These are phyloP conservation scores for Gadopsis bispinosus DNA, from an alignment of 2,797 vertebrate species.

Conservation along the genomic window DNA sequence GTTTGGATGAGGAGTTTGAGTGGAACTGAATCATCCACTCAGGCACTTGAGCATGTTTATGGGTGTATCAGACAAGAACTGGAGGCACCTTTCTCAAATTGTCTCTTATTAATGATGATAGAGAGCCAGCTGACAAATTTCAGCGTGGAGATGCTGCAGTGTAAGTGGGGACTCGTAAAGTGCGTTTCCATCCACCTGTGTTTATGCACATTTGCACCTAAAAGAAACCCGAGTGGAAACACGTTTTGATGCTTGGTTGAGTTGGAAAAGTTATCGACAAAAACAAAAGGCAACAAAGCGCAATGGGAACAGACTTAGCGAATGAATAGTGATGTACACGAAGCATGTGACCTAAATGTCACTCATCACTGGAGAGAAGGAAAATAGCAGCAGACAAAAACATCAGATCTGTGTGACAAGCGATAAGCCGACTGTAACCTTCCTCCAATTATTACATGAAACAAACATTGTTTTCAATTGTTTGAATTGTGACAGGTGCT, in stretches of 20 bases:
- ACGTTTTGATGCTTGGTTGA: too few species aligned
- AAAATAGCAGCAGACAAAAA: neutral
- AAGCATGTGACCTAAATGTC: neutral
- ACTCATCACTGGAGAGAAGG: neutral
- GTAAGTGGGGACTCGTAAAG: neutral
- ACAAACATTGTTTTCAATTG: too few species aligned
- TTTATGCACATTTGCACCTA: neutral
- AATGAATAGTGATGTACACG: neutral
- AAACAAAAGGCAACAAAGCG: neutral
- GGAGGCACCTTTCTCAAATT: constrained; percentile 29
- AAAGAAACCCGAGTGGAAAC: neutral
- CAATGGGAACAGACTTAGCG: neutral
- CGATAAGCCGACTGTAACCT: neutral
- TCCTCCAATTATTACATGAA: too few species aligned
- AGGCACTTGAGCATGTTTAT: constrained; percentile 32
- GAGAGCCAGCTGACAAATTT: constrained; percentile 7
- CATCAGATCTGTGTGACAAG: neutral
- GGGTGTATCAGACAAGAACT: constrained; percentile 38
- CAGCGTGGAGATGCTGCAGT: neutral
- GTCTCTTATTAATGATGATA: constrained; percentile 30
- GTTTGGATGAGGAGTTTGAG: constrained; percentile 59
- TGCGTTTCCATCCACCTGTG: neutral
- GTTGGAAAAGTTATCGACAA: too few species aligned
- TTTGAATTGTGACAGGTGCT: neutral
- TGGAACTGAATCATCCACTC: constrained; percentile 35